Evolutionary conservation across 1,140 invertebrate species (phyloP), one percentile per base, ranked within the genome.

Genomic region (Drosophila littoralis): DNA sequence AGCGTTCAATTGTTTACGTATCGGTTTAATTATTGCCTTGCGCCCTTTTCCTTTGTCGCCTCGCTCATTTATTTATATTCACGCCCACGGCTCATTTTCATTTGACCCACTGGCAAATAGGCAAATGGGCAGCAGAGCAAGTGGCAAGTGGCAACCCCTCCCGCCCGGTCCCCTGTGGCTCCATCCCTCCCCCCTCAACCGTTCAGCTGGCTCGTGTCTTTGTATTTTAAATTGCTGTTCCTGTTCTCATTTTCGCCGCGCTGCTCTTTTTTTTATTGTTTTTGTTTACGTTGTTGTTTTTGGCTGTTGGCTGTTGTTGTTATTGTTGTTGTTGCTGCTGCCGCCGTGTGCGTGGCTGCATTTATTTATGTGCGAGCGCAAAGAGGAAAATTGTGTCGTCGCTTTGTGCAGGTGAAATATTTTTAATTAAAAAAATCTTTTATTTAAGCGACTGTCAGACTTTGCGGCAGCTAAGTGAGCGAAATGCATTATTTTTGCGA

Each of bases 381-480:
- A 84, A 85, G 78, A 85, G 81, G 81, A 75, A 85, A 85, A 85
- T 85, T 88, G 84, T 86, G 83, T 86, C 83, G 82, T 35, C 48
- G 58, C 63, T 75, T 66, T 65, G 70, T 72, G 77, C 84, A 88
- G 84, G 84, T 89, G 77, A 88, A 88, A 88, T 88, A 89, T 88
- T 88, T 88, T 88, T 88, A 88, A 88, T 88, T 88, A 89, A 75
- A 88, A 57, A 59, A 84, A 84, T 89, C 77, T 89, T 88, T 83
- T 88, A 89, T 88, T 88, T 89, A 84, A 89, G 84, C 80, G 77
- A 73, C 54, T 84, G 77, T 81, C 85, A 80, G 67, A 58, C 42
- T 12, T 8, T 15, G 13, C 45, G 46, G 50, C 57, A 46, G 42
- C 38, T 12, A 38, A 61, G 43, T 33, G 46, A 7, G 6, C n/a